phyloP scores from a whole-genome alignment of 2,797 vertebrate species.

The Scomberomorus guttatus region DNA sequence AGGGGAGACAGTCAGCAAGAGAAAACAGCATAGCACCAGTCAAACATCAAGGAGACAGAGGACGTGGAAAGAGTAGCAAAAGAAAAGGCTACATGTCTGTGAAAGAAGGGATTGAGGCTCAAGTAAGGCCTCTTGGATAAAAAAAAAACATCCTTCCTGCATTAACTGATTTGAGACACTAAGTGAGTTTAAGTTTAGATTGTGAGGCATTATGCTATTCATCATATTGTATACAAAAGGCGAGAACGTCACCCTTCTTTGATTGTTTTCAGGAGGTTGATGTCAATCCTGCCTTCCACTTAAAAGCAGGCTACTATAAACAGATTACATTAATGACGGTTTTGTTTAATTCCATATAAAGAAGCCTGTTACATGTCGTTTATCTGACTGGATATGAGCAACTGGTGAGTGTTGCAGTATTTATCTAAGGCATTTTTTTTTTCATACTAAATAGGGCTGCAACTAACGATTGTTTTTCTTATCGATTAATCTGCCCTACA shows the following conservation, averaged over 20 bases:
- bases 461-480: too few relatives aligned
- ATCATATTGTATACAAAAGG: constrained; percentile 31
- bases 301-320: constrained; percentile 17
- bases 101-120: constrained; percentile 76
- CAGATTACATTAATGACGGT: constrained; percentile 21
- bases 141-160: constrained; percentile 62
- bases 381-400: constrained; percentile 19
- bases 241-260: constrained; percentile 37
- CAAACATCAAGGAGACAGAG: constrained; percentile 84
- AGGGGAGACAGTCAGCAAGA: constrained; percentile 83
- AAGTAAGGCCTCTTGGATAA: constrained; percentile 69
- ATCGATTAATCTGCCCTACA: too few relatives aligned
- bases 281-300: constrained; percentile 27
- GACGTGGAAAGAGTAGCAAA: constrained; percentile 81
- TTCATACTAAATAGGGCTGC: neutral
- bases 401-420: constrained; percentile 27
- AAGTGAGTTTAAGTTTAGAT: constrained; percentile 59
- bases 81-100: constrained; percentile 77
- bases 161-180: constrained; percentile 44
- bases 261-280: constrained; percentile 4
- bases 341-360: constrained; percentile 20
- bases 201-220: constrained; percentile 40
- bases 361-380: neutral
- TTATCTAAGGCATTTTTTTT: constrained; percentile 5
- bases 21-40: constrained; percentile 81